Base-by-base conservation (phyloP, 2,888 invertebrate genomes). In the Sturmia bella region DNA sequence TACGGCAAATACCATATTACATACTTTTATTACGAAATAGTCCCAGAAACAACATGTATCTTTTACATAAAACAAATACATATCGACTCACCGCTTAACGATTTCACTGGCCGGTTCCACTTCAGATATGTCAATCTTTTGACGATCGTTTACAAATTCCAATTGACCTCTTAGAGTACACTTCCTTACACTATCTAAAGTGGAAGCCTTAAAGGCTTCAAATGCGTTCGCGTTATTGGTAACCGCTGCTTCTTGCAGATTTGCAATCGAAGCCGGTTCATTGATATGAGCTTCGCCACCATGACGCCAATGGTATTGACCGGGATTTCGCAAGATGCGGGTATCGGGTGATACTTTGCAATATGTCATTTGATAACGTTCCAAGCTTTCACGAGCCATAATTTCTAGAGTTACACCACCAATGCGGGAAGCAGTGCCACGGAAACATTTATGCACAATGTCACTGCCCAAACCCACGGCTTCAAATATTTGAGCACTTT, bases 401-500 rank as follows among this genome's bases (percentile, higher is more conserved):
- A 97, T 94, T 85, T 97, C 96, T 86, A 99, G 95, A 63, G 94
- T 96, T 0, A 97, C 95, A n/a, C 99, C 99, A 83, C 99, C 94
- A 85, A 95, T 93, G 83, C 94, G 92, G 13, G 94, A 94, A 61
- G 94, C 94, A 0, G 94, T 94, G 83, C 94, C 93, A 91, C 93
- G 96, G 92, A 99, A 99, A 91, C 99, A 99, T 87, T 96, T 96
- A 76, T 98, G 96, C 80, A 99, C 94, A 0, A 99, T 96, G 87
- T 99, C 98, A 79, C 95, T 94, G 45, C 96, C 95, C 57, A 99
- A 91, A 0, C 99, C 99, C 11, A 99, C 98, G 0, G 99, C 99
- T 91, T 99, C 99, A 89, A 99, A 99, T 87, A 99, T 99, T 92
- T 99, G 99, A 0, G 99, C 99, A 84, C 98, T 97, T 92, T 99